Conservation (phyloP, 2,113 vertebrate species). For the Rhinichthys klamathensis region DNA sequence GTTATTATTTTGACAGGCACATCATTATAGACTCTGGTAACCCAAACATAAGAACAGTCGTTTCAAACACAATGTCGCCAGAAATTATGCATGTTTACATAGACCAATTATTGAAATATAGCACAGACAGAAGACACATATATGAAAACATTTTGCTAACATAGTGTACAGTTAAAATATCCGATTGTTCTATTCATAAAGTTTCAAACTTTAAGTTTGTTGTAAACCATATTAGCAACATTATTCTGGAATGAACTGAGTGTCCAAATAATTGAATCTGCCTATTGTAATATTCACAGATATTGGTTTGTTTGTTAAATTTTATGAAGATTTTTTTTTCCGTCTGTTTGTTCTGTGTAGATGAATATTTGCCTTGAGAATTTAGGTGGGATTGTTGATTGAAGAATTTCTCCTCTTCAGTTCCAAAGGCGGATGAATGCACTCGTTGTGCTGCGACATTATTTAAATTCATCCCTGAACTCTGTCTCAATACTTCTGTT, state of each 20-base stretch:
- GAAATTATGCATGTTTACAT: background rate
- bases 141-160: background rate
- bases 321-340: no score
- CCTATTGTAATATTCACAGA: background rate
- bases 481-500: constrained; percentile 14
- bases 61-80: background rate
- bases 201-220: background rate
- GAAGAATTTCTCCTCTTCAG: background rate
- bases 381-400: background rate
- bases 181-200: background rate
- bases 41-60: background rate
- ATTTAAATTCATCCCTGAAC: constrained; percentile 24
- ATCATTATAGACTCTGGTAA: background rate
- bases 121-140: background rate
- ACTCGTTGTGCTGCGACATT: constrained; percentile 25
- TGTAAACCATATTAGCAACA: background rate
- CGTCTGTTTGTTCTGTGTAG: background rate
- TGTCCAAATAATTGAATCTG: background rate
- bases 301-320: background rate
- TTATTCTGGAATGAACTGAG: background rate
- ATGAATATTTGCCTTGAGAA: background rate
- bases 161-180: background rate
- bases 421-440: constrained; percentile 31
- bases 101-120: background rate
- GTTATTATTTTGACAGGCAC: constrained; percentile 5